Base-by-base conservation (phyloP, 2,797 vertebrate genomes). In the Brachymystax lenok region DNA sequence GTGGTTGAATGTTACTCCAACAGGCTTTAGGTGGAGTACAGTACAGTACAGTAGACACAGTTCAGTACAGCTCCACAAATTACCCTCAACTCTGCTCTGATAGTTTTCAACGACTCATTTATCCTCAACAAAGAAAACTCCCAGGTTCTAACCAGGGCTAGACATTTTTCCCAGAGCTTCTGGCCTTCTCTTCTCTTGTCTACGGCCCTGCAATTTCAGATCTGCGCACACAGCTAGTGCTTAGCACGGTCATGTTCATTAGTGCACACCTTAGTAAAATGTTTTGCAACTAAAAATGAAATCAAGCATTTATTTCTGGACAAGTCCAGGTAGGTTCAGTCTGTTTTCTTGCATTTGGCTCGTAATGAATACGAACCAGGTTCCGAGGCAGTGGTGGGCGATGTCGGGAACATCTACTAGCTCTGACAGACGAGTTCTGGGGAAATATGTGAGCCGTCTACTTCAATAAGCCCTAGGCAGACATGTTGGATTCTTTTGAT, bases 1-100 rank as follows among this genome's bases (percentile, higher is more conserved):
- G 87, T 89, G 91, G 79, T 19, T 12, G 28, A 21, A 71, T 70
- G 24, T 33, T 73, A 67, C 24, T 75, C 35, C 35, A 4, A 56
- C 64, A 82, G 33, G 64, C 27, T 46, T 16, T 73, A 10, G 40
- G 40, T 46, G 40, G 40, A 10, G 40, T 40, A 71, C 2, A 63
- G 33, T 3, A 56, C 71, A 59, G 68, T 12, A 12, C 35, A 71
- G n/a, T 46, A 35, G 7, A 28, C 13, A 71, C 17, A 30, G 63
- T 71, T 21, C 6, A 17, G 30, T 28, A 59, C 17, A 50, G 30
- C 21, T 69, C 72, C 50, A 59, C 59, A 77, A 71, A 24, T 24
- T 24, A 24, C 21, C 70, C 51, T 14, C 2, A 46, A 12, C 40
- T 46, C 40, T 71, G 61, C 54, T 28, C 27, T 30, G 17, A 70